Base-by-base conservation (phyloP, 2,113 vertebrate genomes). In the Anarrhichthys ocellatus region DNA sequence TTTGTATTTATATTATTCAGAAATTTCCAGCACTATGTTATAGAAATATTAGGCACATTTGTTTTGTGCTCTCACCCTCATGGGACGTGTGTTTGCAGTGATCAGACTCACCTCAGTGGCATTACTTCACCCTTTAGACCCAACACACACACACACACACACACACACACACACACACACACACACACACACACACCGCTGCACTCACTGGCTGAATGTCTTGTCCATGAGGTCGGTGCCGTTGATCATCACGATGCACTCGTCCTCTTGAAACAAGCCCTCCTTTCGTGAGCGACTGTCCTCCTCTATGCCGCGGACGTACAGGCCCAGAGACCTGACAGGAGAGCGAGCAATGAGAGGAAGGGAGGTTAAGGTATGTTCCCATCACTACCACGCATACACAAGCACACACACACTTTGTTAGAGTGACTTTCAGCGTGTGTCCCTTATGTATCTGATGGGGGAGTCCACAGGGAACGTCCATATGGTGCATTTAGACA, bases 241-340 rank as follows among this genome's bases (percentile, higher is more conserved):
- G 92, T 98, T 99, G 92, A 99, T 99, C 94, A 93, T 97, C 66
- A 99, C 95, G 69, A 99, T 99, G 89, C 98, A 98, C 81, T 99
- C 97, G 4, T 98, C 97, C 85, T 98, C 97, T 36, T 96, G 94
- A 88, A 99, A 97, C 61, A 99, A 93, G 15, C 94, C 96, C 76
- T 99, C 97, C 82, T 94, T 96, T 80, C 95, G 96, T 32, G 97
- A 97, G 73, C 97, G 96, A 88, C 98, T 99, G 81, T 96, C 96
- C 84, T 97, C 97, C 88, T 99, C 98, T 86, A 99, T 95, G 32
- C 96, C 97, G 44, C 97, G 96, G 71, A 99, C 97, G 87, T 95
- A 97, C 69, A 99, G 95, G 46, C 97, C 98, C 9, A 99, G 94
- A 89, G 97, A 94, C 92, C 97, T 98, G 77, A 34, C 1, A 34